Evolutionary conservation across 2,797 vertebrate species (phyloP), one percentile per base, ranked within the genome.

Genomic region (Parauchenoglanis ngamensis): DNA sequence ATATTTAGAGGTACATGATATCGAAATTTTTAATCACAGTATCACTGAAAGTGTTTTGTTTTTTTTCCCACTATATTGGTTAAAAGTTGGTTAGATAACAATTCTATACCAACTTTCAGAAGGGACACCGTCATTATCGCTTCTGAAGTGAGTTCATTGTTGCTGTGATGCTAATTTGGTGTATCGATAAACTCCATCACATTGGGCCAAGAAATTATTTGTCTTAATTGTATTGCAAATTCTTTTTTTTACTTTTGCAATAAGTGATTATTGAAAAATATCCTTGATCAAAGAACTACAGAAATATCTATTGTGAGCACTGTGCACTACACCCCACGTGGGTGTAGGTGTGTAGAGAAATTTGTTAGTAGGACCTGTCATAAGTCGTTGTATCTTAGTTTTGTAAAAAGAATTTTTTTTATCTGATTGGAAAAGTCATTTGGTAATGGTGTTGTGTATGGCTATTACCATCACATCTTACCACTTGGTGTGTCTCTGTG

Each of bases 401-500:
- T 73, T 54, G 13, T 54, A 44, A 68, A 68, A 68, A 68, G 15
- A n/a, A 77, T 15, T 19, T n/a, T 75, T 72, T 87, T 68, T 31
- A 83, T 72, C 52, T 63, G 40, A 17, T n/a, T 46, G 21, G 2
- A n/a, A 46, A 67, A 83, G 56, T 54, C 44, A 23, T 70, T 68
- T 40, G 61, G 35, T 49, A 21, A 5, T 35, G 31, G 63, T 84
- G 35, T 31, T 83, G 52, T 83, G 46, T 57, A 25, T 73, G 70
- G 31, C 7, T 57, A 35, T 25, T 67, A 70, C 21, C 72, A 17
- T 59, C 0, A 28, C 67, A 40, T 84, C 91, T 44, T 90, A 56
- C 88, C 79, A 77, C 79, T 90, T 88, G 90, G 90, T 92, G 57
- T 90, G 23, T 93, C 59, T 92, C 90, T 88, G 91, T 91, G 90